Base-by-base conservation (phyloP, 1,140 invertebrate genomes). In the Papilio helenus region DNA sequence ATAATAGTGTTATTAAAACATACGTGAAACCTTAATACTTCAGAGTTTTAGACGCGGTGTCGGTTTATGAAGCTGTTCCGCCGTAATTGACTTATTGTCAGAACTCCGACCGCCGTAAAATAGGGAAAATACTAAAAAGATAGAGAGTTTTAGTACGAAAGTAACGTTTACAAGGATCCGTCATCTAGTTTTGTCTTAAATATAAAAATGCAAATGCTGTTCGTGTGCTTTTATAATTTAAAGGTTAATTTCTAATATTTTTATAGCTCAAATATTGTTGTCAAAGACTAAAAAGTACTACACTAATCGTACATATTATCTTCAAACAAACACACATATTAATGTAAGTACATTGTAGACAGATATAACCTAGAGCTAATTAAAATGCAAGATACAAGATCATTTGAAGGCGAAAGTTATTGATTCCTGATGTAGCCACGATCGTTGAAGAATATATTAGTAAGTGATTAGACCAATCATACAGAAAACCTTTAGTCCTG, bases 311-410 rank as follows among this genome's bases (percentile, higher is more conserved):
- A 39, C 34, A 39, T 39, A 7, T 39, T 39, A 8, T 39, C 34
- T 39, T 39, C 34, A 39, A 0, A 39, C 8, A 39, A 39, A 0
- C 34, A 39, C 1, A 39, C 34, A 39, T 39, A 39, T 39, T 39
- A 39, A 39, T 39, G 7, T 39, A 39, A 39, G 34, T 39, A 16
- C 16, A 46, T 46, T 46, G 16, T 46, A 46, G 10, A 12, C 16
- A 3, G 44, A 1, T 46, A 55, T 55, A 55, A 55, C 51, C 51
- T 20, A 55, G 51, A 20, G 16, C 5, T 55, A 55, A 55, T 55
- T n/a, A 10, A 23, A 58, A 58, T 58, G 55, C 55, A 23, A 20
- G 55, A 58, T 58, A 58, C 55, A 58, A 58, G 55, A 58, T 58
- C 55, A 20, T 23, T 58, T 23, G n/a, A 58, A 58, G 20, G 55